Evolutionary conservation across 1,140 invertebrate genomes (phyloP).

Genomic region (Drosophila athabasca): DNA sequence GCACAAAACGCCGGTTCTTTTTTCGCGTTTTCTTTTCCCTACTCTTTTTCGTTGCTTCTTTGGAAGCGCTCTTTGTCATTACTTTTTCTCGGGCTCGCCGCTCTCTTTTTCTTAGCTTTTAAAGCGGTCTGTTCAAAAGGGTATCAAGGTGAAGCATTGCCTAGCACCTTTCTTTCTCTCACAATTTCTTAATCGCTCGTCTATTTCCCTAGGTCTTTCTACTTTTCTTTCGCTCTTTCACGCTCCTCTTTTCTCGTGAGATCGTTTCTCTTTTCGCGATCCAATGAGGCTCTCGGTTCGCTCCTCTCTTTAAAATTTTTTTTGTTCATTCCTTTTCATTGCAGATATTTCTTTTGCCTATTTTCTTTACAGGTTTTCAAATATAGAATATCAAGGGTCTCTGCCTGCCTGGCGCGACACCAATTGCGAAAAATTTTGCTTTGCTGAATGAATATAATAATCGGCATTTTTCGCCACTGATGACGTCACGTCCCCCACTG

Average conservation of each 20-base stretch:
- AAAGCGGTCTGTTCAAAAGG: no score
- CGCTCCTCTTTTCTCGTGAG: no score
- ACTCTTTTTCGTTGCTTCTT: no score
- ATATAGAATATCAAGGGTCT: slow-evolving; percentile 82
- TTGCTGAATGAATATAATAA: slow-evolving; percentile 51
- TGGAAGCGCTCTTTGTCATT: no score
- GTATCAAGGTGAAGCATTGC: no score
- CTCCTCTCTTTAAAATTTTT: slow-evolving; percentile 3
- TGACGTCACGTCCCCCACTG: slow-evolving; percentile 67
- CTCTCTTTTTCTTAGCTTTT: no score
- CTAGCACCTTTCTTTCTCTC: no score
- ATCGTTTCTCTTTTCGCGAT: no score
- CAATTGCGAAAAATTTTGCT: slow-evolving; percentile 40
- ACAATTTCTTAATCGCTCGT: no score
- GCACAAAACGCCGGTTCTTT: slow-evolving; percentile 76
- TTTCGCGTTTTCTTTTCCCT: slow-evolving; percentile 32
- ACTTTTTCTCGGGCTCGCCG: no score
- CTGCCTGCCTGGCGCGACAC: slow-evolving; percentile 22
- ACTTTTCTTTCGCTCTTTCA: no score
- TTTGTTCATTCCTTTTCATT: slow-evolving; percentile 50
- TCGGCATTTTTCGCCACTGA: slow-evolving; percentile 42
- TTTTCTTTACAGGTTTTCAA: slow-evolving; percentile 78
- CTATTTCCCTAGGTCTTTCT: no score
- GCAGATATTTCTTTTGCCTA: slow-evolving; percentile 44
- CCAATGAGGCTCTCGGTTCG: neutral